Percentiles rank a stretch among this genome's conserved stretches.
These are phyloP conservation scores for Peromyscus leucopus DNA, from an alignment of 2,113 vertebrate genomes.

Conservation along the genomic window DNA sequence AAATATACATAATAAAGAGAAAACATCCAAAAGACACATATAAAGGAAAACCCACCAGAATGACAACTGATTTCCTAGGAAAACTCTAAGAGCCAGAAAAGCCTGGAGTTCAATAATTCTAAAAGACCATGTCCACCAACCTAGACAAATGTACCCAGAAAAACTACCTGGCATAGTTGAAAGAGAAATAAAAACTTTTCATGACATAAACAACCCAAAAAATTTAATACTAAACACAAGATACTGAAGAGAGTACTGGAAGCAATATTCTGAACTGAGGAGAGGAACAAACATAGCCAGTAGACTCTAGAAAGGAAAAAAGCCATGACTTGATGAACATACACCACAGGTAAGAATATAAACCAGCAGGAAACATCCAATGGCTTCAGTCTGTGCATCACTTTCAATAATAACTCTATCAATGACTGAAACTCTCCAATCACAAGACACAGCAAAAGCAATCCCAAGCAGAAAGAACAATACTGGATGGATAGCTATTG, in stretches of 20 bases:
- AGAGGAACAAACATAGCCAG: not conserved
- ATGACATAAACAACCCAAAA: not conserved
- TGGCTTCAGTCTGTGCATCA: fast-evolving
- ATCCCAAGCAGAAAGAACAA: not conserved
- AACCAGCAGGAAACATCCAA: not conserved
- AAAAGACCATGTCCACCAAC: not conserved
- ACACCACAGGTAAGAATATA: not conserved
- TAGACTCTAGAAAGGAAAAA: not conserved
- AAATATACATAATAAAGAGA: not conserved
- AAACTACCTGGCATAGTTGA: not conserved
- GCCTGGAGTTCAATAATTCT: not conserved
- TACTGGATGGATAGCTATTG: not conserved
- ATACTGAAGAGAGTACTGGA: not conserved
- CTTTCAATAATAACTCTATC: not conserved
- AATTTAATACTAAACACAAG: not conserved
- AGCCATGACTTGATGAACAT: not conserved
- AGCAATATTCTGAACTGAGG: not conserved
- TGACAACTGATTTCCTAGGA: not conserved
- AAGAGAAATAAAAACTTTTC: not conserved
- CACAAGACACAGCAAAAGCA: not conserved
- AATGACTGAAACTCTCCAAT: not conserved
- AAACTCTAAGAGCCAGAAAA: not conserved
- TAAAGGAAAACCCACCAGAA: not conserved
- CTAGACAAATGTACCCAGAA: not conserved
- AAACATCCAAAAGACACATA: not conserved